Base-by-base conservation (phyloP, 2,113 vertebrate species). In the Paramisgurnus dabryanus region DNA sequence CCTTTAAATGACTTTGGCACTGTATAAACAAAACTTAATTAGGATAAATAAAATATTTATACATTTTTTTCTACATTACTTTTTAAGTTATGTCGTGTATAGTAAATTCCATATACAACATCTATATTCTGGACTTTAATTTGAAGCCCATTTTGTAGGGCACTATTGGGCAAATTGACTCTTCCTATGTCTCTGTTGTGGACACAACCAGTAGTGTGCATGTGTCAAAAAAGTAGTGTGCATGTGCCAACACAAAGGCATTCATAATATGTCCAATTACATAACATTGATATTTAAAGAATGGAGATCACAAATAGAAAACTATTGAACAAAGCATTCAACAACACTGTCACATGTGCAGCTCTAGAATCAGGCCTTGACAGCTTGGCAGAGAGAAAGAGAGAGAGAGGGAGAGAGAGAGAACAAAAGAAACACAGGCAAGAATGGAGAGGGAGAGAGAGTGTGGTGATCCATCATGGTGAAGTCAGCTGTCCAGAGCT, bases 381-480 rank as follows among this genome's bases (percentile, higher is more conserved):
- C 60, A 73, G 68, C 27, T 69, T 81, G 92, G 88, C 84, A 89
- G 86, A 27, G 76, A 81, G 79, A 80, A 84, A 81, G 88, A 85
- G 85, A 87, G 72, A 85, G 80, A 85, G 72, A 85, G 80, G 84
- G 83, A 87, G 87, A 84, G 69, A 82, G 85, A 88, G 92, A 89
- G 84, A 74, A 85, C 47, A 45, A 67, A 12, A 75, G 67, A 61
- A 57, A 79, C 47, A 63, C 67, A 43, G 79, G 86, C 84, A 84
- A 73, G 86, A 75, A 47, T 88, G 86, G 58, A 60, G 65, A 72
- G 90, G 88, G 87, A 90, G 84, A 90, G 90, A 89, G 91, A 79
- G 91, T 92, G 93, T 87, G 91, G 95, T 95, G 95, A 97, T 96
- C 95, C 95, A 96, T 98, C 96, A 96, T 91, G 85, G 91, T 90